Evolutionary conservation across 2,888 invertebrate genomes (phyloP).

Genomic region (Trilocha varians): DNA sequence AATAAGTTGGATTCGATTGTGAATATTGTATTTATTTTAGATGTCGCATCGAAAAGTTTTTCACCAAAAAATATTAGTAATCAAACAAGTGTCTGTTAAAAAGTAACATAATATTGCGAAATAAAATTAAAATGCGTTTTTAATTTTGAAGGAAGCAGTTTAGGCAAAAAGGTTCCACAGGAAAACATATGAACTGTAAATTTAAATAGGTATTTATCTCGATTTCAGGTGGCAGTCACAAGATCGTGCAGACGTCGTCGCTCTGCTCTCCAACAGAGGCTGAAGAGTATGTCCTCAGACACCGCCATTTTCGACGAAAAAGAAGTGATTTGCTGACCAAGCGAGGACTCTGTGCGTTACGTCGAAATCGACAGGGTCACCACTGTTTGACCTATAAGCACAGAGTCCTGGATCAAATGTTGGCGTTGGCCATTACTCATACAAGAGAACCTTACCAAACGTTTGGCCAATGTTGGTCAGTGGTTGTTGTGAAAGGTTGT

Average conservation of each 20-base stretch:
- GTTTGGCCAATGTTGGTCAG: constrained; percentile 20
- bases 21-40: too few relatives aligned
- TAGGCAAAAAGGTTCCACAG: too few relatives aligned
- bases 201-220: not conserved
- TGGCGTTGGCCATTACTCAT: not conserved
- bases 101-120: too few relatives aligned
- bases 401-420: constrained; percentile 40
- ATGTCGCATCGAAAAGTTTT: too few relatives aligned
- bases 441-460: constrained; percentile 1
- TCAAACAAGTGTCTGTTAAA: too few relatives aligned
- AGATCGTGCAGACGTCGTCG: constrained; percentile 79
- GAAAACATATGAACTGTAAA: not conserved
- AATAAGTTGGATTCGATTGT: too few relatives aligned
- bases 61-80: too few relatives aligned
- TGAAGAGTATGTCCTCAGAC: constrained; percentile 86
- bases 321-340: constrained; percentile 96
- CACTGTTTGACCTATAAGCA: constrained; percentile 82
- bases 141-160: too few relatives aligned
- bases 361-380: constrained; percentile 92
- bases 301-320: constrained; percentile 89
- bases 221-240: constrained; percentile 44
- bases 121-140: too few relatives aligned
- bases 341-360: constrained; percentile 95
- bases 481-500: constrained; percentile 4
- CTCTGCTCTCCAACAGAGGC: constrained; percentile 84